Evolutionary conservation across 1,140 invertebrate genomes (phyloP).

Genomic region (Wiebesia pumilae): DNA sequence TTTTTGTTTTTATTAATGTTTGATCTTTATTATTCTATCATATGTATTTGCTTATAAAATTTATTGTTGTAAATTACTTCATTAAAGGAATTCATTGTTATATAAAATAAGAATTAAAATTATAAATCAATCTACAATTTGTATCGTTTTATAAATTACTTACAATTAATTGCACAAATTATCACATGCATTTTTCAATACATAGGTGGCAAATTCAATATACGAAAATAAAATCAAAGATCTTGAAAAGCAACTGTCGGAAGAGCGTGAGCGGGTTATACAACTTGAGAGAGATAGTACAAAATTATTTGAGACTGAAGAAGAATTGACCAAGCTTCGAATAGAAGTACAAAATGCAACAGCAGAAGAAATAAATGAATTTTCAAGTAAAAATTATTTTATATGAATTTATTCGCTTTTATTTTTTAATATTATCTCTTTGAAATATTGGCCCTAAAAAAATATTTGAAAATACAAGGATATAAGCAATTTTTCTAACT

Average conservation of each 20-base stretch:
- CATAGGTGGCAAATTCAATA: slow-evolving; percentile 71
- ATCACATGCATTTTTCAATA: slow-evolving; percentile 48
- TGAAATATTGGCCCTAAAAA: not conserved
- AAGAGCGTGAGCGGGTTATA: slow-evolving; percentile 73
- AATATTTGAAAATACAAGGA: not conserved
- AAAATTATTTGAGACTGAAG: slow-evolving; percentile 77
- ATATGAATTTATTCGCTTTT: not conserved
- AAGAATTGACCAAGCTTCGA: slow-evolving; percentile 72
- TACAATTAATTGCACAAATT: slow-evolving; percentile 35
- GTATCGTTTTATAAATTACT: slow-evolving; percentile 39
- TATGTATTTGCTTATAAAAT: not conserved
- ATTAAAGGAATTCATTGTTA: not conserved
- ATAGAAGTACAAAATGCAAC: slow-evolving; percentile 64
- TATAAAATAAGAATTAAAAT: slow-evolving; percentile 38
- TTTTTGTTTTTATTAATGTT: too few species aligned
- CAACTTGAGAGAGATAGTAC: slow-evolving; percentile 75
- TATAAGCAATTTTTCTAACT: not conserved
- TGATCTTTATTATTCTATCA: slow-evolving; percentile 3
- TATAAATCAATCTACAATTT: slow-evolving; percentile 27
- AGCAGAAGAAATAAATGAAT: slow-evolving; percentile 56
- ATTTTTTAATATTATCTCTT: not conserved
- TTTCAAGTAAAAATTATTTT: slow-evolving; percentile 48
- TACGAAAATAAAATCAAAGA: slow-evolving; percentile 76
- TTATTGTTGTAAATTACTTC: slow-evolving; percentile 13
- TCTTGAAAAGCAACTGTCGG: slow-evolving; percentile 74